These are phyloP conservation scores for Dasypogon diadema DNA, from an alignment of 2,888 invertebrate species.

Conservation along the genomic window DNA sequence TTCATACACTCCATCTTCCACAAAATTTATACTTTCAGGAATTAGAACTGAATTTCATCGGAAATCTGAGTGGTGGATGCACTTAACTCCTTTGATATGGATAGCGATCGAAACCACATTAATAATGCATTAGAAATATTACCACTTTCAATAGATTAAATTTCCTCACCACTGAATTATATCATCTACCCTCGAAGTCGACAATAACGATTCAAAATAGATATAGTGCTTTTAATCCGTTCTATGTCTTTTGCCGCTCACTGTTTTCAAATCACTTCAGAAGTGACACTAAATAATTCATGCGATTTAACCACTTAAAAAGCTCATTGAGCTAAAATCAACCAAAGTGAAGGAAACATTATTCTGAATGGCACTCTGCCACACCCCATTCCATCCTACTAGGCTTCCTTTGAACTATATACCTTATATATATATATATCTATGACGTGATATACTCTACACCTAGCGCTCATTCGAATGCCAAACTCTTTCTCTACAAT, in stretches of 20 bases:
- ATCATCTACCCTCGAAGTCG: too few relatives aligned
- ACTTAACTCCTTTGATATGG: too few relatives aligned
- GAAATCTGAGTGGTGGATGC: too few relatives aligned
- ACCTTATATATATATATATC: background rate
- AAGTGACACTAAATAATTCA: conserved; percentile 45
- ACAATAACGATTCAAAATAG: background rate
- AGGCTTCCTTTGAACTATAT: background rate
- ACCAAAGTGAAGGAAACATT: conserved; percentile 25
- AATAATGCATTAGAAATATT: too few relatives aligned
- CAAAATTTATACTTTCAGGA: too few relatives aligned
- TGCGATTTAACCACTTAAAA: conserved; percentile 46
- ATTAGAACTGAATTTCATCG: too few relatives aligned
- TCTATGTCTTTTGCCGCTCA: background rate
- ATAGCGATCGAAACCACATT: too few relatives aligned
- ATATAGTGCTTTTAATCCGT: background rate
- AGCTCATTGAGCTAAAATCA: conserved; percentile 43
- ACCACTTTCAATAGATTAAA: too few relatives aligned
- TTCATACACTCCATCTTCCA: too few relatives aligned
- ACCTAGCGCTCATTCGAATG: conserved; percentile 17
- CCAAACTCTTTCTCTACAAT: conserved; percentile 29
- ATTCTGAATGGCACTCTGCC: conserved; percentile 18
- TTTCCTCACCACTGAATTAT: too few relatives aligned
- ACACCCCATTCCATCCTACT: background rate
- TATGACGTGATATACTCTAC: background rate
- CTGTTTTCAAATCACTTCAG: conserved; percentile 31